Evolutionary conservation across 1,140 invertebrate genomes (phyloP), one percentile per base, ranked within the genome.

Genomic region (Grapholita molesta): DNA sequence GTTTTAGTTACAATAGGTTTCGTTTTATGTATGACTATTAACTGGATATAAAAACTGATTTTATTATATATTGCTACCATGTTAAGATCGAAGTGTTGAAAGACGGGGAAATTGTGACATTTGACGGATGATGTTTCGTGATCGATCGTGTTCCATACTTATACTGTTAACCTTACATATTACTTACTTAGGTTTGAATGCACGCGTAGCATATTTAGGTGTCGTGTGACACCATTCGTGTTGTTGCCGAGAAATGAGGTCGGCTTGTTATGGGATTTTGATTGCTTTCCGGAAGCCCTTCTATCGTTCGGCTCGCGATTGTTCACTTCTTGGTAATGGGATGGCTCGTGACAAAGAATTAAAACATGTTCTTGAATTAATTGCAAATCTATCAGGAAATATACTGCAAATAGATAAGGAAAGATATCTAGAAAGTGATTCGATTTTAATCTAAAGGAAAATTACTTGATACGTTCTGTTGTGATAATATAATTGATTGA

Each of bases 261-360:
- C 23, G 38, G 30, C 9, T 64, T 70, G 66, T 70, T 73, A 48
- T 67, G 68, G 53, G 64, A 53, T 21, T 64, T 24, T 64, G 42
- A 71, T 71, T 38, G 32, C 66, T 71, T 71, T 71, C 66, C 67
- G 64, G 66, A 71, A 71, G 32, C 64, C 66, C 42, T 28, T 25
- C 24, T 30, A 57, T 64, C 24, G 24, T 15, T 32, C n/a, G 25
- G 32, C 55, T 48, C 21, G 42, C 42, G 15, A 48, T 48, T 48
- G 42, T 48, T 48, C 42, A 48, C 42, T 48, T 48, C 42, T 15
- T 48, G n/a, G 42, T 48, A 48, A 48, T 48, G 42, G 42, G 7
- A 48, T 48, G 7, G 42, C 6, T 48, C 42, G 15, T 48, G 42
- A 9, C 42, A 6, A 48, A 18, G 0, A 48, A 11, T 48, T n/a